Evolutionary conservation across 2,113 vertebrate genomes (phyloP).

Genomic region (Tylochromis polylepis): DNA sequence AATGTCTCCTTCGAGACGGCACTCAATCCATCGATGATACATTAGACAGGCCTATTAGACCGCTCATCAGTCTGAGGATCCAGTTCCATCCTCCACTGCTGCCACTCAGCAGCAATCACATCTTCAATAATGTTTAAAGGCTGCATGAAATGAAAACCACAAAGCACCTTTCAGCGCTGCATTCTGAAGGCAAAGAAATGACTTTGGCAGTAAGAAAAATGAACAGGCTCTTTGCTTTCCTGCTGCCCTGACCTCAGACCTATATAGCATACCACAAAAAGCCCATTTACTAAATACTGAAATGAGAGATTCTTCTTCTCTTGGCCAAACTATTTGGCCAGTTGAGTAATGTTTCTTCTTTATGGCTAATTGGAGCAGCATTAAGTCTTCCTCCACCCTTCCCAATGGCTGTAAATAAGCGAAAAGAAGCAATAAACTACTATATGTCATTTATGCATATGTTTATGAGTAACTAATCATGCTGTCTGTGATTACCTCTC

Average conservation of each 20-base stretch:
- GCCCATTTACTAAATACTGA: background rate
- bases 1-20: conserved; percentile 49
- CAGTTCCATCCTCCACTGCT: conserved; percentile 41
- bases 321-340: background rate
- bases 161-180: background rate
- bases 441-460: background rate
- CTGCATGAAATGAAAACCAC: conserved; percentile 50
- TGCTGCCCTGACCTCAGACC: background rate
- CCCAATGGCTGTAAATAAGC: background rate
- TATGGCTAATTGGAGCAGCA: conserved; percentile 18
- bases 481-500: conserved; percentile 43
- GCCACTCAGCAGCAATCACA: conserved; percentile 45
- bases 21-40: conserved; percentile 58
- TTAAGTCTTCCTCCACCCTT: background rate
- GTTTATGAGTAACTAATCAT: conserved; percentile 25
- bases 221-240: background rate
- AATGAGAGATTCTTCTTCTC: background rate
- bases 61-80: conserved; percentile 55
- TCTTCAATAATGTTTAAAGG: conserved; percentile 40
- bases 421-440: background rate
- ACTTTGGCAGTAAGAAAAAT: background rate
- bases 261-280: background rate
- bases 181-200: background rate
- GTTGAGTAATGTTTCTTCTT: conserved; percentile 1
- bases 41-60: conserved; percentile 59